Evolutionary conservation across 2,888 invertebrate genomes (phyloP).

Genomic region (Gymnosoma rotundatum): DNA sequence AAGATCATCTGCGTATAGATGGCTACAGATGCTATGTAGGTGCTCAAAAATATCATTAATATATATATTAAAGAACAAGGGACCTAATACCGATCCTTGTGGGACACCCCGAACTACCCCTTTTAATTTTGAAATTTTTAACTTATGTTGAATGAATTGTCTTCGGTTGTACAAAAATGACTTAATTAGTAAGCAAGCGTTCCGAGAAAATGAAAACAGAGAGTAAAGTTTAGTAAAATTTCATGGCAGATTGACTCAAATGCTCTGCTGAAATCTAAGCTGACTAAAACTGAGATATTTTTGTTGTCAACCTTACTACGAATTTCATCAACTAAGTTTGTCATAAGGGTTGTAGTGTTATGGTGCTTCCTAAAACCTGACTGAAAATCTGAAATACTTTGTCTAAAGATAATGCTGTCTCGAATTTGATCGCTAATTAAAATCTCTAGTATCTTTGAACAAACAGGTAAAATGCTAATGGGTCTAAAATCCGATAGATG

Average conservation of each 20-base stretch:
- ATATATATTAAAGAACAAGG: not conserved
- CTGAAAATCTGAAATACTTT: not conserved
- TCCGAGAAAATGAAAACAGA: not conserved
- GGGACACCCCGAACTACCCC: not conserved
- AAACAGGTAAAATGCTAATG: not conserved
- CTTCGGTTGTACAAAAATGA: not conserved
- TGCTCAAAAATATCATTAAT: constrained; percentile 2
- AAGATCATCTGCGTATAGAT: constrained; percentile 4
- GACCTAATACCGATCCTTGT: constrained; percentile 1
- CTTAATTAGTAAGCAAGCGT: not conserved
- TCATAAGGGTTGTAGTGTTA: not conserved
- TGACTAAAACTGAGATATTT: not conserved
- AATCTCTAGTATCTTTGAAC: constrained; percentile 12
- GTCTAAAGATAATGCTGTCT: not conserved
- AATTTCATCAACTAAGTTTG: not conserved
- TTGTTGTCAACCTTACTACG: not conserved
- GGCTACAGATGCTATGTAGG: not conserved
- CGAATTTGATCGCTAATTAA: not conserved
- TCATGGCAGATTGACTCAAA: not conserved
- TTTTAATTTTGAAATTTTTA: not conserved
- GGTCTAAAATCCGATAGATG: not conserved
- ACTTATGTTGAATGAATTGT: not conserved
- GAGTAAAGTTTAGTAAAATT: not conserved
- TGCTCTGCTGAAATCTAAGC: not conserved
- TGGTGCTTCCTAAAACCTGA: not conserved